Evolutionary conservation across 2,113 vertebrate genomes (phyloP), one percentile per base, ranked within the genome.

Genomic region (Poeciliopsis turrubarensis): DNA sequence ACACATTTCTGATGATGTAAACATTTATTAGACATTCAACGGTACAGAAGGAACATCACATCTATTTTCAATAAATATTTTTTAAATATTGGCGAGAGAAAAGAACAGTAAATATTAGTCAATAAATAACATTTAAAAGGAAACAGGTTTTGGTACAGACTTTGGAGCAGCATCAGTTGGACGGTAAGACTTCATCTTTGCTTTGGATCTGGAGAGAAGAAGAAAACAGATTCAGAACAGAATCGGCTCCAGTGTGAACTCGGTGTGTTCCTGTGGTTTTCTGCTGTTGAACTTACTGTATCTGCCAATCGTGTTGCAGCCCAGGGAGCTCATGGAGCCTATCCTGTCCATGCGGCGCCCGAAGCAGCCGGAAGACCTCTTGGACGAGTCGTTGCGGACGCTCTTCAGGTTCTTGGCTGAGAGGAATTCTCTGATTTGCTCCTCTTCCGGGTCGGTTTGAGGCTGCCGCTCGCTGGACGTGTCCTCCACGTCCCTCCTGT

Each of bases 341-440:
- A 99, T 98, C 32, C 96, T 87, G 61, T 99, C 97, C 73, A 98
- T 91, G 70, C 91, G 94, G 14, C 92, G 89, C 7, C 97, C 96
- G 0, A 99, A 99, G 67, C 98, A 99, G 60, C 94, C 78, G 0
- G 96, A 97, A 7, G 87, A 84, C 5, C 69, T 94, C 87, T 85
- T 92, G 89, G 83, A 85, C 12, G 80, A 85, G 92, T 94, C 90
- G 0, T 90, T 93, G 32, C 90, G 84, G 80, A 95, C 74, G 3
- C 81, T 89, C 87, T 93, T 96, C 76, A 95, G 51, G 47, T 93
- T 74, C 57, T 80, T 92, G 70, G 93, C 90, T 6, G 92, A 92
- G n/a, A 92, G 75, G 62, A 90, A 78, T 32, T 75, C 81, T 72
- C 30, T 81, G 31, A 86, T 82, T 13, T 74, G 77, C 0, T 27